These are phyloP conservation scores for Apaloderma vittatum DNA, from an alignment of 2,113 vertebrate genomes.

Conservation along the genomic window DNA sequence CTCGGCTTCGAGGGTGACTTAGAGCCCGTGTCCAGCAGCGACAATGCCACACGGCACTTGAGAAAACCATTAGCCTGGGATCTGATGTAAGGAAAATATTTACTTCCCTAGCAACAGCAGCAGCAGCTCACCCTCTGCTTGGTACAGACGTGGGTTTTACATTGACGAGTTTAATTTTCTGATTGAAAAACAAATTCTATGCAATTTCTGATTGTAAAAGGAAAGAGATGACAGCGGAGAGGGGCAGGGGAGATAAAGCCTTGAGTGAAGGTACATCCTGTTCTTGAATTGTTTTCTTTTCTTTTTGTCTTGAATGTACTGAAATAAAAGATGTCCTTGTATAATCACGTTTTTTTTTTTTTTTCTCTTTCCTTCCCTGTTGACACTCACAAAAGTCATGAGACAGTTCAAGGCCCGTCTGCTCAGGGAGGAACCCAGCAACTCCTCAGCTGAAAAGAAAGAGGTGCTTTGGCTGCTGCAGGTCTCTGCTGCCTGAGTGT, in stretches of 20 bases:
- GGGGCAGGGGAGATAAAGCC: constrained; percentile 59
- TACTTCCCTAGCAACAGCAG: constrained; percentile 40
- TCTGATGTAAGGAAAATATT: not conserved
- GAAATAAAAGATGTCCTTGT: constrained; percentile 76
- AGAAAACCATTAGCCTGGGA: not conserved
- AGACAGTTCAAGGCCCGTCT: not conserved
- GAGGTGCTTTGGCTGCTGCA: not conserved
- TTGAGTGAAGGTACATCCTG: constrained; percentile 67
- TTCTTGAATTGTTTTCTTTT: constrained; percentile 68
- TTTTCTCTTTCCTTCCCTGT: not conserved
- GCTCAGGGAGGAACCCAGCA: not conserved
- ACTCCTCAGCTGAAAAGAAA: not conserved
- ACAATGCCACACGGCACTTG: not conserved
- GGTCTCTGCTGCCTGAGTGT: not conserved
- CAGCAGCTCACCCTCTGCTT: constrained; percentile 29
- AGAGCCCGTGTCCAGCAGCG: not conserved
- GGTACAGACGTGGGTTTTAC: constrained; percentile 39
- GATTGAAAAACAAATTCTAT: constrained; percentile 82
- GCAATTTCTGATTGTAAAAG: constrained; percentile 80
- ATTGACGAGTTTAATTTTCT: constrained; percentile 67
- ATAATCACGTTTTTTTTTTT: constrained; percentile 33
- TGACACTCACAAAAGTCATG: not conserved
- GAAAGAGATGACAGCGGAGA: constrained; percentile 45
- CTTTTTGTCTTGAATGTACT: constrained; percentile 72
- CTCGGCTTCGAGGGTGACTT: not conserved